Evolutionary conservation across 2,888 invertebrate species (phyloP).

Genomic region (Drosophila pseudotakahashii): DNA sequence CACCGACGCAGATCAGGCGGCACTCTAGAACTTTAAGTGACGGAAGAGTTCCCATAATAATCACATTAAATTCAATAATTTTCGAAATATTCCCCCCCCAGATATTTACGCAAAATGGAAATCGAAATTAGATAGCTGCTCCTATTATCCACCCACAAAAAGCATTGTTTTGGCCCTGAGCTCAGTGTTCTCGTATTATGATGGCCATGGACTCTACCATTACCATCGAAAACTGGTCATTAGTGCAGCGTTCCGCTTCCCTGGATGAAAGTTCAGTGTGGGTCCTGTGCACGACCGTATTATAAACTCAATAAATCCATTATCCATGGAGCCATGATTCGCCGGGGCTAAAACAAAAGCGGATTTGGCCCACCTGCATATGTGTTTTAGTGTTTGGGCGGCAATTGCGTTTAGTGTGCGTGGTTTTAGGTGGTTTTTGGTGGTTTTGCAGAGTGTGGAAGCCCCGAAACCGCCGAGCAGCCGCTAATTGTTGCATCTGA

Average conservation of each 20-base stretch:
- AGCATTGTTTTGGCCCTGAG: conserved; percentile 3
- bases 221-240: conserved; percentile 14
- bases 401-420: conserved; percentile 9
- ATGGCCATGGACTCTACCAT: not conserved
- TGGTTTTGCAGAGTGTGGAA: conserved; percentile 8
- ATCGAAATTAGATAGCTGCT: conserved; percentile 12
- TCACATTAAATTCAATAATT: conserved; percentile 34
- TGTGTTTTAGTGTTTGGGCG: conserved; percentile 2
- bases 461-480: conserved; percentile 33
- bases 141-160: conserved; percentile 5
- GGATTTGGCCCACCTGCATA: conserved; percentile 63
- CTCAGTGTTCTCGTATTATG: conserved; percentile 15
- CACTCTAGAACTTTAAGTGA: conserved; percentile 21
- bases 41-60: conserved; percentile 11
- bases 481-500: conserved; percentile 52
- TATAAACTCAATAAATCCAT: conserved; percentile 82
- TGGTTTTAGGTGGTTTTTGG: conserved; percentile 4
- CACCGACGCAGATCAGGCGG: conserved; percentile 13
- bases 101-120: conserved; percentile 5
- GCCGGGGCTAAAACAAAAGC: conserved; percentile 79
- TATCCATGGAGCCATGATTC: conserved; percentile 80
- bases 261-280: conserved; percentile 35
- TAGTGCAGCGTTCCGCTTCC: conserved; percentile 14
- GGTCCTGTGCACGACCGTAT: conserved; percentile 51
- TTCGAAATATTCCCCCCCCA: not conserved